phyloP scores from a whole-genome alignment of 2,888 invertebrate genomes.

The Mantis religiosa region DNA sequence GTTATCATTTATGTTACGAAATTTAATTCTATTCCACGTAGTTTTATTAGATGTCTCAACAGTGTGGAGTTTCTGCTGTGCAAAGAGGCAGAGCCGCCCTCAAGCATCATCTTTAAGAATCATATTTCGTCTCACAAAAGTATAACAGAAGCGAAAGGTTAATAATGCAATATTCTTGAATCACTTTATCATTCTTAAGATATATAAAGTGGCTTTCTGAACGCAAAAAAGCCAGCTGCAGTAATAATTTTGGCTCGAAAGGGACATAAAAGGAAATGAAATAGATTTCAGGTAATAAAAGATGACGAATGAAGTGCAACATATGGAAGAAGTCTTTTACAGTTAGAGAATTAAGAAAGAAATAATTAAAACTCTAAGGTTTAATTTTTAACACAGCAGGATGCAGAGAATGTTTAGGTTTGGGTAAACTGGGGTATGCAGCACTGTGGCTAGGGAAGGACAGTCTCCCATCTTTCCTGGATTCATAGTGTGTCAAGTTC shows the following conservation, averaged over 20 bases:
- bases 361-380: background rate
- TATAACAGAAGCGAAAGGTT: background rate
- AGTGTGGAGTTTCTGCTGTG: too few species aligned
- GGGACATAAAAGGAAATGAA: background rate
- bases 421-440: background rate
- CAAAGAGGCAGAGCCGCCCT: background rate
- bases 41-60: too few species aligned
- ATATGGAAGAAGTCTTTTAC: background rate
- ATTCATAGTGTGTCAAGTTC: background rate
- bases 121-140: background rate
- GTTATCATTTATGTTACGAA: background rate
- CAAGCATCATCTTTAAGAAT: background rate
- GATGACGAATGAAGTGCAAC: background rate
- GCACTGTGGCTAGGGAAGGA: background rate
- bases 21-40: background rate
- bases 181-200: conserved; percentile 1
- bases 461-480: background rate
- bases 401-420: background rate
- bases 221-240: background rate
- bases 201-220: background rate
- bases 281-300: conserved; percentile 11
- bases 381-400: conserved; percentile 7
- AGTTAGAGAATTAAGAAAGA: background rate
- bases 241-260: background rate
- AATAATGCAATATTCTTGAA: background rate